These are phyloP conservation scores for Pristiophorus japonicus DNA, from an alignment of 2,113 vertebrate genomes.

Conservation along the genomic window DNA sequence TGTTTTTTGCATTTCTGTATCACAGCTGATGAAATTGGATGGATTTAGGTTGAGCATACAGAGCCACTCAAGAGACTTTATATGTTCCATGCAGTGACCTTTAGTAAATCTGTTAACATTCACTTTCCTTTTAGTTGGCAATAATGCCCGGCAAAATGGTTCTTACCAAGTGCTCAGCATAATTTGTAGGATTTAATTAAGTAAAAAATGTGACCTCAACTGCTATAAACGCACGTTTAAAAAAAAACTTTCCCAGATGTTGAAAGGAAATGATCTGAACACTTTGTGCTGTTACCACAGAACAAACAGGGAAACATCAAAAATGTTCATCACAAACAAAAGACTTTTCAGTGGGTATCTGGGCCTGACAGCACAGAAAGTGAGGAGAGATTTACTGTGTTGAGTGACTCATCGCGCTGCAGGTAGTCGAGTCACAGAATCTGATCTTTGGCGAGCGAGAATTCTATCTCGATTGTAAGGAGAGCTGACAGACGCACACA, in stretches of 20 bases:
- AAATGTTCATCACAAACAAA: no score
- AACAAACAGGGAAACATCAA: no score
- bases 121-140: background rate
- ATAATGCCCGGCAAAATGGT: background rate
- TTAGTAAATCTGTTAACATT: background rate
- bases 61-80: background rate
- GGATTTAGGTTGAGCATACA: no score
- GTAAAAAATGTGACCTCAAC: no score
- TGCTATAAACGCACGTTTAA: background rate
- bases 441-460: background rate
- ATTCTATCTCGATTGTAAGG: background rate
- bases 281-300: background rate
- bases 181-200: background rate
- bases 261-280: background rate
- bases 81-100: background rate
- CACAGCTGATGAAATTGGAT: background rate
- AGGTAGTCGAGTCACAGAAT: no score
- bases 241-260: background rate
- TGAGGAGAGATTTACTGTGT: no score
- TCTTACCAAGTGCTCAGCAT: background rate
- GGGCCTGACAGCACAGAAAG: no score
- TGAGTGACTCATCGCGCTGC: no score
- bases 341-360: no score
- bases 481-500: no score
- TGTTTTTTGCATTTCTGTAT: no score